phyloP scores from a whole-genome alignment of 1,140 invertebrate genomes.

The Bombus picipes region DNA sequence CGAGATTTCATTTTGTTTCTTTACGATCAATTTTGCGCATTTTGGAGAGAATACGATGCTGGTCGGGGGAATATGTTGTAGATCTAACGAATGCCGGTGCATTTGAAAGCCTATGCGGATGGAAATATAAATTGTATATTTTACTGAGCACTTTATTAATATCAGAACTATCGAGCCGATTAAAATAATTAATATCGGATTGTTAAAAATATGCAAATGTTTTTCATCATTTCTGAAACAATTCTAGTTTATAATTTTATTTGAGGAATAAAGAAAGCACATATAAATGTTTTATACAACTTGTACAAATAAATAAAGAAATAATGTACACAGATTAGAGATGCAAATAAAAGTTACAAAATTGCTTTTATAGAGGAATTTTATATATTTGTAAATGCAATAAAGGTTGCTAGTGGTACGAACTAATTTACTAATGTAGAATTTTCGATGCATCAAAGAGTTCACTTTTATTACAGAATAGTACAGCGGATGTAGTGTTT shows the following conservation, averaged over 20 bases:
- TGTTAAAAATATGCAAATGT: too few species aligned
- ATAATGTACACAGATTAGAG: not conserved
- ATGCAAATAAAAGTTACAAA: not conserved
- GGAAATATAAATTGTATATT: too few species aligned
- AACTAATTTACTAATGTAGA: not conserved
- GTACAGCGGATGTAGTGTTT: constrained; percentile 7
- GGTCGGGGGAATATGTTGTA: not conserved
- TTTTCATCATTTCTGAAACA: too few species aligned
- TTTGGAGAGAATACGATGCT: not conserved
- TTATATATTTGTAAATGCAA: not conserved
- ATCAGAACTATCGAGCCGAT: too few species aligned
- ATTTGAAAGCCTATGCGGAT: too few species aligned
- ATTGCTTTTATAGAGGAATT: not conserved
- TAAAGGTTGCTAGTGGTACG: not conserved
- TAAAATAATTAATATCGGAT: too few species aligned
- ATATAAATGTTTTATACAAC: too few species aligned
- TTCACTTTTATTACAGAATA: not conserved
- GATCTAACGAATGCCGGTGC: not conserved
- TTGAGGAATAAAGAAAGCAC: too few species aligned
- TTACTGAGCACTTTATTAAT: too few species aligned
- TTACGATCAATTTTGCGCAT: not conserved
- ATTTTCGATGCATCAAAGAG: not conserved
- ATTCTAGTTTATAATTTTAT: too few species aligned
- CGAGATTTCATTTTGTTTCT: not conserved
- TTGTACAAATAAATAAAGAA: not conserved